Conservation (phyloP, 2,797 vertebrate species). For the Iguana delicatissima region DNA sequence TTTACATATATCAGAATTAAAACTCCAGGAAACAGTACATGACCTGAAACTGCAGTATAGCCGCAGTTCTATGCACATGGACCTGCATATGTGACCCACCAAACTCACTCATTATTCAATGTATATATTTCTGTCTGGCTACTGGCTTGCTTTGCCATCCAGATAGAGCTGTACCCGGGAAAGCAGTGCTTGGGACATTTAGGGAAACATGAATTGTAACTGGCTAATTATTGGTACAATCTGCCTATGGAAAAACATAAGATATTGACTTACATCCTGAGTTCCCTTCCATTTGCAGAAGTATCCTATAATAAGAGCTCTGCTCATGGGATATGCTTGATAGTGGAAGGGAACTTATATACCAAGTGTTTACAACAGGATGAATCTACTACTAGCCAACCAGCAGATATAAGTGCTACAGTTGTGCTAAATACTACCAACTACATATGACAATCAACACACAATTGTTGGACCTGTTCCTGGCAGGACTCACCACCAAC, state of each 20-base stretch:
- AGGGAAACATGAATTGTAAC: background rate
- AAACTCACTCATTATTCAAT: too few species aligned
- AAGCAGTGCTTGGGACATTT: background rate
- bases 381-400: background rate
- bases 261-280: background rate
- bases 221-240: background rate
- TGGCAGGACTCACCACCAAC: conserved; percentile 33
- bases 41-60: background rate
- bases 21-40: background rate
- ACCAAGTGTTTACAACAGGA: background rate
- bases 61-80: background rate
- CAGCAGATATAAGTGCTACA: background rate
- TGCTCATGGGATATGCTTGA: background rate
- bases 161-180: background rate
- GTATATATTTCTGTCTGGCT: background rate
- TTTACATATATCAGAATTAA: conserved; percentile 48
- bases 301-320: background rate
- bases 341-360: background rate
- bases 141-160: too few species aligned
- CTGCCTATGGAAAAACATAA: background rate
- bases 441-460: background rate
- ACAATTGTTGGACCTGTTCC: conserved; percentile 17
- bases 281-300: background rate
- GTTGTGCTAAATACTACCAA: background rate
- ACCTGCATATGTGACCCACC: background rate